These are phyloP conservation scores for Lepidochrysops patricia DNA, from an alignment of 2,888 invertebrate species.

Conservation along the genomic window DNA sequence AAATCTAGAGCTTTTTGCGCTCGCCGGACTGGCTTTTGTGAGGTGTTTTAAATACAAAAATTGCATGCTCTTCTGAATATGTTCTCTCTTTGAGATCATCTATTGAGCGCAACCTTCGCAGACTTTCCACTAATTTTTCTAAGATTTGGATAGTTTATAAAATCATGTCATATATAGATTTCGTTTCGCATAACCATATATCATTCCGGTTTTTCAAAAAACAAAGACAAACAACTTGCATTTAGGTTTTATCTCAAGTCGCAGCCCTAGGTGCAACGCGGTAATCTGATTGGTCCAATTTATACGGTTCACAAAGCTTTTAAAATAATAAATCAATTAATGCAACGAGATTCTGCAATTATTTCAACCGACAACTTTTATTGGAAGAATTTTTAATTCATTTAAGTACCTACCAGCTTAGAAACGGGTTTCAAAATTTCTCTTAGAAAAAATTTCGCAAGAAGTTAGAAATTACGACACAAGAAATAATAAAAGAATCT, in stretches of 20 bases:
- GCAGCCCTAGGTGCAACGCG: conserved; percentile 5
- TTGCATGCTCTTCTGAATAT: neutral
- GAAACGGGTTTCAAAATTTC: neutral
- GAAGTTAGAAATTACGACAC: neutral
- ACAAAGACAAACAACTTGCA: too few species aligned
- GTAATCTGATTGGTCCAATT: conserved; percentile 21
- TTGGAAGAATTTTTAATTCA: neutral
- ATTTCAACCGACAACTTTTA: neutral
- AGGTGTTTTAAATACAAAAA: neutral
- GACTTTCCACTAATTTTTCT: too few species aligned
- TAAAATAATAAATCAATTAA: conserved; percentile 12
- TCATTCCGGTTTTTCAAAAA: too few species aligned
- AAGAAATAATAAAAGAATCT: neutral
- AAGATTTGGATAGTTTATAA: too few species aligned
- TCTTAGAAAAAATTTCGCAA: neutral
- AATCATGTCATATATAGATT: too few species aligned
- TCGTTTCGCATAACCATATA: too few species aligned
- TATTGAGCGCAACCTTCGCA: neutral
- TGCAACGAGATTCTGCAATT: conserved; percentile 5
- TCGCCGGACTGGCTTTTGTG: neutral
- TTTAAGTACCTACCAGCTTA: neutral
- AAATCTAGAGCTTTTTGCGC: too few species aligned
- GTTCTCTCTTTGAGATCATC: too few species aligned
- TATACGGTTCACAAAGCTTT: conserved; percentile 16
- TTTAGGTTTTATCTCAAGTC: neutral